A percentile compares a stretch with the other conserved stretches of the same genome.
Evolutionary conservation across 2,888 invertebrate genomes (phyloP).

Genomic region (Chaitophorus viminalis): DNA sequence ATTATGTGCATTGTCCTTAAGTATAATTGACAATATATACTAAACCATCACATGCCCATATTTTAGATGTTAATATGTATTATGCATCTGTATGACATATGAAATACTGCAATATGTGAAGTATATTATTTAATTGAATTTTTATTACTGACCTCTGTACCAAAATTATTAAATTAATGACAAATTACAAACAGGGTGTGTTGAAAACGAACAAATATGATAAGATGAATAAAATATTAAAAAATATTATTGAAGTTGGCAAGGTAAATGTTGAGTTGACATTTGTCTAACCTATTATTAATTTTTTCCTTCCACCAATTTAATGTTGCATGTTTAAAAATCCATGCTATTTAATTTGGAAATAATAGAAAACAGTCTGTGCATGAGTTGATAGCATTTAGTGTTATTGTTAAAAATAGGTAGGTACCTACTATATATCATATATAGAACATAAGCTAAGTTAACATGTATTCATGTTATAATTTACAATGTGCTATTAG

Average conservation of each 20-base stretch:
- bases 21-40: background rate
- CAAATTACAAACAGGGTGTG: slow-evolving; percentile 45
- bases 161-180: background rate
- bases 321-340: slow-evolving; percentile 19
- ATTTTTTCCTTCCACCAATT: slow-evolving; percentile 4
- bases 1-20: background rate
- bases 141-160: background rate
- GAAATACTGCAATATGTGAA: background rate
- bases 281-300: slow-evolving; percentile 14
- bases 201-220: slow-evolving; percentile 24
- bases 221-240: background rate
- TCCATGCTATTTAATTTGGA: slow-evolving; percentile 7
- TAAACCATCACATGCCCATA: background rate
- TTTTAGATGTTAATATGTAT: background rate
- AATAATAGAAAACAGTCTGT: slow-evolving; percentile 29
- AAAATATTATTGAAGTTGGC: background rate
- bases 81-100: background rate
- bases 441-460: background rate
- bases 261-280: slow-evolving; percentile 19
- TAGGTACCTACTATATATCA: no score
- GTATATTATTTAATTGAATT: slow-evolving; percentile 9
- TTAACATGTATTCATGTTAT: background rate
- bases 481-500: slow-evolving; percentile 16
- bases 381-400: slow-evolving; percentile 27
- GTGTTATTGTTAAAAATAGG: slow-evolving; percentile 21